Evolutionary conservation across 2,113 vertebrate genomes (phyloP).

Genomic region (Cisticola juncidis): DNA sequence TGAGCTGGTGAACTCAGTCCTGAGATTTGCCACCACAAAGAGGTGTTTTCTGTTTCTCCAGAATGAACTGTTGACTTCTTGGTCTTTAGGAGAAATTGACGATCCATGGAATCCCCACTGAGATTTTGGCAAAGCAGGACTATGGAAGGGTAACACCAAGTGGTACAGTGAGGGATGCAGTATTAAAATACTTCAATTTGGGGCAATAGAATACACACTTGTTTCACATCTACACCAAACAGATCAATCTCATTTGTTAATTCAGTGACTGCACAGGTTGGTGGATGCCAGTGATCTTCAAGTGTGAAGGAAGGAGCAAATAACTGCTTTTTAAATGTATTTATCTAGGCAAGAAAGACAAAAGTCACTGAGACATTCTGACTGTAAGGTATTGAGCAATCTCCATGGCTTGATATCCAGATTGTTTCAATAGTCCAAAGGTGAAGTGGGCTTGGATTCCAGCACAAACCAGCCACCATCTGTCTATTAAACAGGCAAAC

Average conservation of each 20-base stretch:
- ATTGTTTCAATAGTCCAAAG: not conserved
- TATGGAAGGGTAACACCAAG: not conserved
- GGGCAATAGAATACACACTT: not conserved
- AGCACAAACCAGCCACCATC: not conserved
- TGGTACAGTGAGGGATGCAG: not conserved
- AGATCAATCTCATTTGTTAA: not conserved
- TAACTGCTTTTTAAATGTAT: not conserved
- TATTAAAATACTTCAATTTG: not conserved
- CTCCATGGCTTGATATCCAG: not conserved
- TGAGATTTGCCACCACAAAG: not conserved
- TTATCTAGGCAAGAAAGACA: not conserved
- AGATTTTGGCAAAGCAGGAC: not conserved
- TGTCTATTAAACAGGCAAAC: not conserved
- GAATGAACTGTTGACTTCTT: not conserved
- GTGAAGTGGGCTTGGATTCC: not conserved
- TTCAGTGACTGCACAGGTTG: not conserved
- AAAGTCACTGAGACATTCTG: not conserved
- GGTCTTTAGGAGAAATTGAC: not conserved
- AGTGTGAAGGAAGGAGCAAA: not conserved
- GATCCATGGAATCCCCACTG: rapidly evolving
- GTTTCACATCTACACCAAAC: not conserved
- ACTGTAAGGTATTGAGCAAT: not conserved
- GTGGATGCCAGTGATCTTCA: not conserved
- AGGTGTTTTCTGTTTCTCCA: not conserved
- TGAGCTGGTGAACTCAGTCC: not conserved